Base-by-base conservation (phyloP, 2,113 vertebrate genomes). In the Cromileptes altivelis region DNA sequence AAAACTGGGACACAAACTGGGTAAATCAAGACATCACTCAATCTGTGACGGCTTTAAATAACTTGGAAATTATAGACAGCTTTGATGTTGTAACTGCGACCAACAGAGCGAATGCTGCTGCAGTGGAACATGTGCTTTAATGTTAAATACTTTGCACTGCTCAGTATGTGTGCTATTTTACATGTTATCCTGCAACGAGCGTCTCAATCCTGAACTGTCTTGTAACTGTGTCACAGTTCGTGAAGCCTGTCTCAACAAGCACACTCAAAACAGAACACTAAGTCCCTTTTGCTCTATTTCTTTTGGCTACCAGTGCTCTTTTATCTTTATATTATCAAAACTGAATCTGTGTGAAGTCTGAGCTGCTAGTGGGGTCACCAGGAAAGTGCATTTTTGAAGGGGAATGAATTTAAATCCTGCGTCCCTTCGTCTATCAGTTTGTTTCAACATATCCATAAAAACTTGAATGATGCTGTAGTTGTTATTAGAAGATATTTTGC, bases 241-340 rank as follows among this genome's bases (percentile, higher is more conserved):
- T 10, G 47, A 10, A 50, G 18, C 71, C 25, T 58, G 75, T 49
- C 70, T 60, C 58, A 19, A 80, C 75, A 75, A 14, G 85, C 1
- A 6, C 45, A 2, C 23, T 14, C 55, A 50, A 6, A 21, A 27
- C 15, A 45, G n/a, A 18, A 50, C 45, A n/a, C 17, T 11, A 6
- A 33, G 25, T 33, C n/a, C 12, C 15, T 40, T 37, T 37, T n/a
- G 42, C n/a, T 4, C 3, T 15, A 7, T 63, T 49, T 58, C 71
- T 60, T 55, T 3, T 65, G 42, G 19, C 60, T 4, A 17, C 60
- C 4, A 40, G 58, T 21, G 3, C 40, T 50, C 50, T 14, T 42
- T 37, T 19, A 37, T n/a, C 42, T 21, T 40, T 1, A 21, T 2
- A 27, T 19, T 15, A 65, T 71, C 12, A 10, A 37, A 18, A 15